Percentiles rank a stretch among this genome's conserved stretches.
These are phyloP conservation scores for Xiphorhynchus erythropygius DNA, from an alignment of 2,797 vertebrate species.

Conservation along the genomic window DNA sequence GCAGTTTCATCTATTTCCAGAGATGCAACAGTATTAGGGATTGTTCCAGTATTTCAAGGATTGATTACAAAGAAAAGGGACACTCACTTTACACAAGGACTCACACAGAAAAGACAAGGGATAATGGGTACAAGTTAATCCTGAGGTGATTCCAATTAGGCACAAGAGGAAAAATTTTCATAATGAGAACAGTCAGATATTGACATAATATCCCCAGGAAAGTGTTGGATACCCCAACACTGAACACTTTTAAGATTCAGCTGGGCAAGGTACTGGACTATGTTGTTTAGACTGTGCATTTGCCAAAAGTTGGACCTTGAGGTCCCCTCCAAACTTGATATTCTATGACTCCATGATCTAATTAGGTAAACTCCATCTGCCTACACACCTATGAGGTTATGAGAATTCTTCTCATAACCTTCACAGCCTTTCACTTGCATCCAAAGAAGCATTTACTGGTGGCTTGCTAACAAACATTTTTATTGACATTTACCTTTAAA, in stretches of 20 bases:
- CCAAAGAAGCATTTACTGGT: background rate
- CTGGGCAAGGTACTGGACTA: background rate
- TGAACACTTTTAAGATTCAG: background rate
- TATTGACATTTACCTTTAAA: background rate
- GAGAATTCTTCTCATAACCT: background rate
- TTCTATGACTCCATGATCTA: background rate
- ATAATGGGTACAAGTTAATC: background rate
- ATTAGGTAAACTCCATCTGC: background rate
- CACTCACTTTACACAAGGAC: background rate
- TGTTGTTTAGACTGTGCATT: background rate
- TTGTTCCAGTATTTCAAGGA: background rate
- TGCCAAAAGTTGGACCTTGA: background rate
- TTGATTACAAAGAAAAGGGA: background rate
- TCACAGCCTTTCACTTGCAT: background rate
- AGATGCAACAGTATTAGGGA: background rate
- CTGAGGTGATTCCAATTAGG: too few relatives aligned
- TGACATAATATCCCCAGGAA: background rate
- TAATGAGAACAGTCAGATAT: background rate
- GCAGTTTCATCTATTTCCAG: background rate
- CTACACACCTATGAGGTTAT: too few relatives aligned
- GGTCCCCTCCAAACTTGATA: background rate
- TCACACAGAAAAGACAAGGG: background rate
- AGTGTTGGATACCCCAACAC: background rate
- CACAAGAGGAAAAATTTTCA: background rate
- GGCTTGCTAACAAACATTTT: background rate